Percentiles rank a stretch among this genome's conserved stretches.
phyloP scores from a whole-genome alignment of 2,888 invertebrate species.

The Mimas tiliae region DNA sequence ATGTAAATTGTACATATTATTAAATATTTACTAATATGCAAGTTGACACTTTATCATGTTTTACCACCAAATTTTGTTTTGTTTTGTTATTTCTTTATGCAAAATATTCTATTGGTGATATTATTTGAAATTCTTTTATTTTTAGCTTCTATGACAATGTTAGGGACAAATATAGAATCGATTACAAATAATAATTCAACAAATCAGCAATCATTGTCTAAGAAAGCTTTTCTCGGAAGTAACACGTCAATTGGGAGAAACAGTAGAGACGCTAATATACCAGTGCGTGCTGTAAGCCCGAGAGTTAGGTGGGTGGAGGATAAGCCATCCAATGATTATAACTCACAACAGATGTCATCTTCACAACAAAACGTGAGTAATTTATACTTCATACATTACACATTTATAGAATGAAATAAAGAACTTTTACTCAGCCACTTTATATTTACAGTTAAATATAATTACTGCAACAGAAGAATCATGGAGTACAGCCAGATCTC shows the following conservation, averaged over 20 bases:
- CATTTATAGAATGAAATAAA: not conserved
- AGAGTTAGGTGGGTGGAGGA: conserved; percentile 81
- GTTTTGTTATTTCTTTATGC: not conserved
- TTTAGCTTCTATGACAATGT: conserved; percentile 89
- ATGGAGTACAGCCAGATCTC: conserved; percentile 72
- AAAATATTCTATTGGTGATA: not conserved
- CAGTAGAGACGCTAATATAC: conserved; percentile 77
- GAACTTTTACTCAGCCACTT: conserved; percentile 4
- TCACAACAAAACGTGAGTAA: conserved; percentile 80
- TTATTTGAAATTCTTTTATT: conserved; percentile 42
- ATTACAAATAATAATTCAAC: conserved; percentile 73
- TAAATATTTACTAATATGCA: conserved; percentile 53
- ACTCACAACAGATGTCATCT: conserved; percentile 70
- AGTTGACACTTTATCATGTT: conserved; percentile 73
- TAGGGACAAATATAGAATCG: conserved; percentile 85
- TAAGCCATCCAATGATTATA: conserved; percentile 69
- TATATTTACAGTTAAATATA: conserved; percentile 59
- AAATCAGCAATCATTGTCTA: conserved; percentile 76
- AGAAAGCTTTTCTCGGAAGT: conserved; percentile 81
- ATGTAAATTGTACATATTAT: conserved; percentile 54
- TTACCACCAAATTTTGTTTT: conserved; percentile 30
- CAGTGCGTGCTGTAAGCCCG: conserved; percentile 81
- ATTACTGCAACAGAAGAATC: conserved; percentile 65
- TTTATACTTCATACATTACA: not conserved
- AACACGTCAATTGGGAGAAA: conserved; percentile 78